phyloP scores from a whole-genome alignment of 2,113 vertebrate species.

The Marmota flaviventris region DNA sequence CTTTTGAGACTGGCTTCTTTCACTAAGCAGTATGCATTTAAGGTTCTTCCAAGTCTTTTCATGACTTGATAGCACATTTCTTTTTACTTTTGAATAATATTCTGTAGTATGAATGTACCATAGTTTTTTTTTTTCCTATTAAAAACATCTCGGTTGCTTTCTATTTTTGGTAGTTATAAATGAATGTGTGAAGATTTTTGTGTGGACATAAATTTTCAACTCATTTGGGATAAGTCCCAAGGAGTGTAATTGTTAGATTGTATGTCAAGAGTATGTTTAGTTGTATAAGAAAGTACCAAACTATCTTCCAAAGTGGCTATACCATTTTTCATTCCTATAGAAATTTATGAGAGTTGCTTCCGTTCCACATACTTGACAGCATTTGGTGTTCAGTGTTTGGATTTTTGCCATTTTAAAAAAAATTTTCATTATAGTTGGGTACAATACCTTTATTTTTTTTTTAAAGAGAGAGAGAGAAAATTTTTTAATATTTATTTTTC shows the following conservation, averaged over 20 bases:
- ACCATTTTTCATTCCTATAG: background rate
- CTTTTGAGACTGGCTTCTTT: background rate
- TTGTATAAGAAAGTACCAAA: background rate
- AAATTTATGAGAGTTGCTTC: background rate
- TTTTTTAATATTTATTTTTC: too few relatives aligned
- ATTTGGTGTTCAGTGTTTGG: background rate
- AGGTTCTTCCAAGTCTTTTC: background rate
- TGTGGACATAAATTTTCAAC: background rate
- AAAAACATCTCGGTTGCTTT: background rate
- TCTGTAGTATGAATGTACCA: background rate
- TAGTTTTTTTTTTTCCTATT: background rate
- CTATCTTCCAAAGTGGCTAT: background rate
- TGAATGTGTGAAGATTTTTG: background rate
- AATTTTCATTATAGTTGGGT: too few relatives aligned
- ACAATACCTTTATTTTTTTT: too few relatives aligned
- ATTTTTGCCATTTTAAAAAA: background rate
- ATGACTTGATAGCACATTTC: background rate
- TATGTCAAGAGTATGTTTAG: background rate
- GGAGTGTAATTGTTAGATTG: background rate
- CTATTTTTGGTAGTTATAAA: background rate
- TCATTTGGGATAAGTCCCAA: background rate
- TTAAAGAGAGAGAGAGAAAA: too few relatives aligned
- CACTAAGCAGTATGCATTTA: background rate
- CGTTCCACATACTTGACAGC: background rate
- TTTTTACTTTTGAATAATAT: background rate